Conservation (phyloP, 92 coral and sea anemone genomes). For the Paragorgia papillata region DNA sequence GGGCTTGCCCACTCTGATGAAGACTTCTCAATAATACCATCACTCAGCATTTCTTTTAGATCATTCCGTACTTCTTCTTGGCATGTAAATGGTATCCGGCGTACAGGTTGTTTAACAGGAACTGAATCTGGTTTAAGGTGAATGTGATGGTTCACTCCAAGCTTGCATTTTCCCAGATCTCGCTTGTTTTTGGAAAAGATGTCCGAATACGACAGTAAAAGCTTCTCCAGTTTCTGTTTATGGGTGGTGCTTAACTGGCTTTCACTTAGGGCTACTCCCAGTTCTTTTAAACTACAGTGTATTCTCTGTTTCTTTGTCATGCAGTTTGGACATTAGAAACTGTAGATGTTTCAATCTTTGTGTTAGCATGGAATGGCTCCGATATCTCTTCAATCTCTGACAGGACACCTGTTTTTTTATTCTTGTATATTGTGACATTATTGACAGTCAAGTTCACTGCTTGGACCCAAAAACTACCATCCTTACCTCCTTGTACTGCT, state of each 20-base stretch:
- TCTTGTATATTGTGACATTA: constrained; percentile 53
- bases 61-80: constrained; percentile 51
- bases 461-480: constrained; percentile 58
- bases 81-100: constrained; percentile 44
- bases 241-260: neutral
- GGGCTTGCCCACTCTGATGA: constrained; percentile 59
- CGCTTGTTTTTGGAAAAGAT: constrained; percentile 42
- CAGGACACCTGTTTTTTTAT: constrained; percentile 50
- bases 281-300: constrained; percentile 49
- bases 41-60: constrained; percentile 51
- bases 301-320: constrained; percentile 24
- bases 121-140: constrained; percentile 46
- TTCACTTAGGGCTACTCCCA: constrained; percentile 12
- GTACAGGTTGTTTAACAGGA: constrained; percentile 23
- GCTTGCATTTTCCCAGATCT: constrained; percentile 44
- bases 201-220: constrained; percentile 48
- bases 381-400: constrained; percentile 54
- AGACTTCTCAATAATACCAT: constrained; percentile 56
- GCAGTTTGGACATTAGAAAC: neutral
- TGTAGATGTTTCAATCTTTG: constrained; percentile 17
- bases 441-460: constrained; percentile 55
- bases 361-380: constrained; percentile 39
- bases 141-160: constrained; percentile 53
- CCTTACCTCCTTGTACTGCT: constrained; percentile 51
- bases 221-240: constrained; percentile 30